Evolutionary conservation across 2,113 vertebrate genomes (phyloP).

Genomic region (Nothoprocta perdicaria): DNA sequence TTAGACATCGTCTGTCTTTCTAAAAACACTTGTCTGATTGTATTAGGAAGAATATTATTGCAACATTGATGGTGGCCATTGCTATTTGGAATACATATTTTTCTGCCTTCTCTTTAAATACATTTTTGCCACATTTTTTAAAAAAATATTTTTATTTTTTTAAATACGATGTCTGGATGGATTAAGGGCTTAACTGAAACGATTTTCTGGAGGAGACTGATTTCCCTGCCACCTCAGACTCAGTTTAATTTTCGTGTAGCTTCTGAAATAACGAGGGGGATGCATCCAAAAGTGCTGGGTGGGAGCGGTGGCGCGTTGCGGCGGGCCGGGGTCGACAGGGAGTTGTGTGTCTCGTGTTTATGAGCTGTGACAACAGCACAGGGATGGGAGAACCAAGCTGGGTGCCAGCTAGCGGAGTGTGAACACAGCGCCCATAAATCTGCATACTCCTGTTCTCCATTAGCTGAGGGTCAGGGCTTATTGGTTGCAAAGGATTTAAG

Average conservation of each 20-base stretch:
- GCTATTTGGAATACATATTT: conserved; percentile 22
- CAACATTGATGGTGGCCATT: not conserved
- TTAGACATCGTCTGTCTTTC: conserved; percentile 56
- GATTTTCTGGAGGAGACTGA: conserved; percentile 13
- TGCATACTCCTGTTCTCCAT: not conserved
- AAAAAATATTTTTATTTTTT: not conserved
- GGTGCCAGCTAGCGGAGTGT: not conserved
- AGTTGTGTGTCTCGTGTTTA: not conserved
- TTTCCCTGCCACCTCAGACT: not conserved
- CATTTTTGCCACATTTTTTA: not conserved
- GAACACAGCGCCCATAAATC: not conserved
- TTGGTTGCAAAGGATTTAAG: not conserved
- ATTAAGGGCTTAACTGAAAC: conserved; percentile 4
- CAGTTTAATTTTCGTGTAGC: conserved; percentile 45
- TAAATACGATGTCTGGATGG: not conserved
- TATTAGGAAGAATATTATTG: conserved; percentile 36
- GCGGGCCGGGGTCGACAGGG: not conserved
- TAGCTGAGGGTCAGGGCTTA: not conserved
- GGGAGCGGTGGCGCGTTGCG: not conserved
- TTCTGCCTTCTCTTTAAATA: conserved; percentile 10
- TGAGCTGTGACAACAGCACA: not conserved
- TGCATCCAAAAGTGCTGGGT: not conserved
- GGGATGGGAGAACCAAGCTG: not conserved
- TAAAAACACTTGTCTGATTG: conserved; percentile 40
- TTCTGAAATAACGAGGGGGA: conserved; percentile 35